Percentiles rank a stretch among this genome's conserved stretches.
phyloP scores from a whole-genome alignment of 2,797 vertebrate genomes.

The Chaetophractus vellerosus region DNA sequence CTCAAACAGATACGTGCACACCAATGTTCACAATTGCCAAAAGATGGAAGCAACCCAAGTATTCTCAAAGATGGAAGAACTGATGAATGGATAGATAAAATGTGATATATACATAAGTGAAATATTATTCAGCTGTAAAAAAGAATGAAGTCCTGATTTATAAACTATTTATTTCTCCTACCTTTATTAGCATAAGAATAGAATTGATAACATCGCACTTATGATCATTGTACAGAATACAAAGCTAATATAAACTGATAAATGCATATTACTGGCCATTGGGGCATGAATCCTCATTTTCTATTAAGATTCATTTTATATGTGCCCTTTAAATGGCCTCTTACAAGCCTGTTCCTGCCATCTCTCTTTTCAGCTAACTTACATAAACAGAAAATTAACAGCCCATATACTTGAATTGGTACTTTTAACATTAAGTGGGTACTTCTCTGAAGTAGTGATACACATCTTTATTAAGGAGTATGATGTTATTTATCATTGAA shows the following conservation, averaged over 20 bases:
- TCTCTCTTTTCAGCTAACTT: slow-evolving; percentile 12
- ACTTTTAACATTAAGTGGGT: slow-evolving; percentile 55
- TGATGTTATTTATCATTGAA: slow-evolving; percentile 59
- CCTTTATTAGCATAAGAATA: slow-evolving; percentile 3
- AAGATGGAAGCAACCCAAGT: too few relatives aligned
- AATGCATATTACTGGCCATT: not conserved
- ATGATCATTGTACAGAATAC: not conserved
- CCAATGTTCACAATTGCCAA: too few relatives aligned
- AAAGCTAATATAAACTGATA: not conserved
- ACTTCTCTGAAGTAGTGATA: slow-evolving; percentile 9
- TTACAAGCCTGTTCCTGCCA: not conserved
- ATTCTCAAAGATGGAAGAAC: too few relatives aligned
- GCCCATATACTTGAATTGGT: slow-evolving; percentile 40
- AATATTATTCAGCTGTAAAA: too few relatives aligned
- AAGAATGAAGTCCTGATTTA: not conserved
- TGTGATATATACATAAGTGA: too few relatives aligned
- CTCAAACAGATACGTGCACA: too few relatives aligned
- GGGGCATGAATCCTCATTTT: slow-evolving; percentile 38
- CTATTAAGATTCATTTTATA: slow-evolving; percentile 60
- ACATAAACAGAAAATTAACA: slow-evolving; percentile 72
- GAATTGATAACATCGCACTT: not conserved
- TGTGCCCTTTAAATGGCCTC: slow-evolving; percentile 1
- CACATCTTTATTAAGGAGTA: slow-evolving; percentile 49
- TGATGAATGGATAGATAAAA: too few relatives aligned
- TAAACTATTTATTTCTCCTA: not conserved